phyloP scores from a whole-genome alignment of 2,888 invertebrate species.

The Ceramica pisi region DNA sequence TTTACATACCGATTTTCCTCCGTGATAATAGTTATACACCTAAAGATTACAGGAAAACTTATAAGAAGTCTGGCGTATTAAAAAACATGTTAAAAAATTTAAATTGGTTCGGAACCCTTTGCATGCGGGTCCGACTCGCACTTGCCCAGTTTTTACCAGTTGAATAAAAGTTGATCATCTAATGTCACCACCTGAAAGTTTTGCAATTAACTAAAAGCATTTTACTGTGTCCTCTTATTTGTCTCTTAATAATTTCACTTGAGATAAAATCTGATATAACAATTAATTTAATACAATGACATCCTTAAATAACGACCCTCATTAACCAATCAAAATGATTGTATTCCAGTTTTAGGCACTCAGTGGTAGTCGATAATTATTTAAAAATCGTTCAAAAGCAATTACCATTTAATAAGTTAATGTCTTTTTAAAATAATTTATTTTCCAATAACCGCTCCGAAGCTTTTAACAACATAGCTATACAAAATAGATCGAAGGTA shows the following conservation, averaged over 20 bases:
- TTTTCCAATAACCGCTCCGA: constrained; percentile 22
- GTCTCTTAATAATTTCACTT: too few species aligned
- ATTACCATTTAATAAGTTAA: not conserved
- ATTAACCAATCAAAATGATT: not conserved
- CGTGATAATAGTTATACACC: too few species aligned
- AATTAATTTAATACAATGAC: not conserved
- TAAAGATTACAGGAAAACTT: too few species aligned
- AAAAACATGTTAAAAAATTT: too few species aligned
- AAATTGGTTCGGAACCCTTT: too few species aligned
- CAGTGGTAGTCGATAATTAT: not conserved
- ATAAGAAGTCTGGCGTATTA: too few species aligned
- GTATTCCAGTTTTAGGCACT: not conserved
- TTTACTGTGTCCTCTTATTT: too few species aligned
- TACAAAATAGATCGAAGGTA: not conserved
- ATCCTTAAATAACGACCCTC: not conserved
- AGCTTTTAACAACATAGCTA: not conserved
- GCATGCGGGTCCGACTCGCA: too few species aligned
- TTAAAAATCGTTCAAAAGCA: constrained; percentile 3
- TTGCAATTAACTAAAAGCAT: not conserved
- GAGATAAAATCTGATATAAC: too few species aligned
- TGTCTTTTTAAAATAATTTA: constrained; percentile 25
- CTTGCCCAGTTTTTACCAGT: too few species aligned
- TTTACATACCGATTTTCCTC: too few species aligned
- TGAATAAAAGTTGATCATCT: too few species aligned
- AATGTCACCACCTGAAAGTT: not conserved